Conservation (phyloP, 2,888 invertebrate genomes). For the Gnatocerus cornutus region DNA sequence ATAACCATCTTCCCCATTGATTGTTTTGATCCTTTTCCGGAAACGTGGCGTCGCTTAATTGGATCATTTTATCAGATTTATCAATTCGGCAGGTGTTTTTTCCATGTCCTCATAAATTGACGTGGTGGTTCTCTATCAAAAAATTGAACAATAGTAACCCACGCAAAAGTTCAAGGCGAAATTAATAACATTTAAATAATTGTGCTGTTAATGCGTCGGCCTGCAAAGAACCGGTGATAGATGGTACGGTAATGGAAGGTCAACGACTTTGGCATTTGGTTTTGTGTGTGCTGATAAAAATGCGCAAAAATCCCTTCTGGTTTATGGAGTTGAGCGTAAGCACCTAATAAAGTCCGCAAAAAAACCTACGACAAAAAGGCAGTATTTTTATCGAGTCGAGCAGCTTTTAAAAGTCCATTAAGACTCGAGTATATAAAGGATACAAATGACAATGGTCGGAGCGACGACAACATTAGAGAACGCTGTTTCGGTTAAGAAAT, state of each 20-base stretch:
- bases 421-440: slow-evolving; percentile 59
- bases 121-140: slow-evolving; percentile 6
- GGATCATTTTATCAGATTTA: slow-evolving; percentile 40
- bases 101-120: slow-evolving; percentile 18
- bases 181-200: slow-evolving; percentile 29
- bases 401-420: slow-evolving; percentile 64
- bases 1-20: slow-evolving; percentile 5
- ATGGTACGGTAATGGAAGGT: slow-evolving; percentile 24
- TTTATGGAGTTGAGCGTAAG: slow-evolving; percentile 42
- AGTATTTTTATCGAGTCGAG: slow-evolving; percentile 55
- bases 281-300: slow-evolving; percentile 24
- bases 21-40: slow-evolving; percentile 22
- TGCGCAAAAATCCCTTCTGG: slow-evolving; percentile 31
- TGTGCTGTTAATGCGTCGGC: slow-evolving; percentile 15
- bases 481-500: slow-evolving; percentile 65
- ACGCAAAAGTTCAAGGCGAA: slow-evolving; percentile 32
- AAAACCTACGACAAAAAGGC: slow-evolving; percentile 50
- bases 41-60: slow-evolving; percentile 34
- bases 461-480: slow-evolving; percentile 67
- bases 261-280: slow-evolving; percentile 19
- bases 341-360: slow-evolving; percentile 50
- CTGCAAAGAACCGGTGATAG: slow-evolving; percentile 10
- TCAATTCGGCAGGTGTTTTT: slow-evolving; percentile 38
- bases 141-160: slow-evolving; percentile 8
- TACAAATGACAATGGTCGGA: slow-evolving; percentile 65